Conservation (phyloP, 2,888 invertebrate species). For the Drosophila phalerata region DNA sequence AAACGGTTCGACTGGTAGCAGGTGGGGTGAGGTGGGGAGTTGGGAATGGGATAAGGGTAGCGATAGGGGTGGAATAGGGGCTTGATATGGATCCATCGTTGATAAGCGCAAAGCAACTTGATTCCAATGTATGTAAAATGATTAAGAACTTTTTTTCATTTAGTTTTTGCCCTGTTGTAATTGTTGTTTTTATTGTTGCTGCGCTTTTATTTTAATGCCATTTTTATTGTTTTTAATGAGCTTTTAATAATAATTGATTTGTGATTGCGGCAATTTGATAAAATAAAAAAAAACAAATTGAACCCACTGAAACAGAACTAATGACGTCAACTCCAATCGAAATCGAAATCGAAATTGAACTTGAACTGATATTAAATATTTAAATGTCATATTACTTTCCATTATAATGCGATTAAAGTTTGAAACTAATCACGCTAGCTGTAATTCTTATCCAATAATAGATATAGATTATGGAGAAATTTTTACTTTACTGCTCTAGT, state of each 20-base stretch:
- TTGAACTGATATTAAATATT: background rate
- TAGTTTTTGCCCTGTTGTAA: slow-evolving; percentile 1
- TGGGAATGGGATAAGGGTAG: background rate
- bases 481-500: background rate
- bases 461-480: no score
- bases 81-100: slow-evolving; percentile 44
- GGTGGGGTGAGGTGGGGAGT: background rate
- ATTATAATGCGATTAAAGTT: background rate
- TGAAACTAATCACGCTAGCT: no score
- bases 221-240: slow-evolving; percentile 77
- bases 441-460: background rate
- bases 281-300: slow-evolving; percentile 30
- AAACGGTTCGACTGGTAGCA: background rate
- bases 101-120: slow-evolving; percentile 58
- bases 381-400: background rate
- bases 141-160: slow-evolving; percentile 55
- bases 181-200: slow-evolving; percentile 5
- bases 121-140: slow-evolving; percentile 58
- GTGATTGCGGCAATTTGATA: slow-evolving; percentile 65
- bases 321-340: slow-evolving; percentile 13
- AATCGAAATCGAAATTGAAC: background rate
- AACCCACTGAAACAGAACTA: slow-evolving; percentile 33
- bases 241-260: slow-evolving; percentile 78
- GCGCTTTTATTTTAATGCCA: slow-evolving; percentile 53
- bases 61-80: background rate